Evolutionary conservation across 2,113 vertebrate species (phyloP).

Genomic region (Sinosuthora webbiana): DNA sequence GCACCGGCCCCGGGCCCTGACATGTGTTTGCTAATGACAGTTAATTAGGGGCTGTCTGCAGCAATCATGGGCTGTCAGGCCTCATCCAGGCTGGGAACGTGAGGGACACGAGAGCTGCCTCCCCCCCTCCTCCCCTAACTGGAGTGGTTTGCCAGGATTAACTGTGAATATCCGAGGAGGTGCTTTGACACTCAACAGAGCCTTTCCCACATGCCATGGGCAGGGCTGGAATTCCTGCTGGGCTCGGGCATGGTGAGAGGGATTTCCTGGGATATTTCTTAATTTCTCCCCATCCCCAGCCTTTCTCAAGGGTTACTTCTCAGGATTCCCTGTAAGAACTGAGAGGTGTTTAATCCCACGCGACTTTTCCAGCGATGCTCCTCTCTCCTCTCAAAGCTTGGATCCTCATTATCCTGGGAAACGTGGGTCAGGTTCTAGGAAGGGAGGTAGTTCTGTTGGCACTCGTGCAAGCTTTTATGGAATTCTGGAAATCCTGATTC

Average conservation of each 20-base stretch:
- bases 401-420: background rate
- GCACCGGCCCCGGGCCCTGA: conserved; percentile 78
- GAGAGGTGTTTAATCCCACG: background rate
- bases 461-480: background rate
- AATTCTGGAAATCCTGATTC: background rate
- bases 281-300: background rate
- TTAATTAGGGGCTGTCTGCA: conserved; percentile 92
- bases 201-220: background rate
- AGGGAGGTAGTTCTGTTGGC: background rate
- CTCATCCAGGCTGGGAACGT: conserved; percentile 74
- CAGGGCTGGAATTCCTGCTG: background rate
- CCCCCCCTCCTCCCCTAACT: conserved; percentile 40
- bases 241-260: background rate
- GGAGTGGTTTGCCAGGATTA: conserved; percentile 68
- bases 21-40: conserved; percentile 94
- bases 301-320: background rate
- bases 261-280: background rate
- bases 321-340: background rate
- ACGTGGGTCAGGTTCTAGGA: background rate
- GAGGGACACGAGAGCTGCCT: conserved; percentile 72
- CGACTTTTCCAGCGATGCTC: background rate
- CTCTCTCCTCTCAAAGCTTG: background rate
- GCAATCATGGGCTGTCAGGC: conserved; percentile 85
- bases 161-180: conserved; percentile 41
- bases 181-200: conserved; percentile 45